Base-by-base conservation (phyloP, 1,140 invertebrate genomes). In the Orussus abietinus region DNA sequence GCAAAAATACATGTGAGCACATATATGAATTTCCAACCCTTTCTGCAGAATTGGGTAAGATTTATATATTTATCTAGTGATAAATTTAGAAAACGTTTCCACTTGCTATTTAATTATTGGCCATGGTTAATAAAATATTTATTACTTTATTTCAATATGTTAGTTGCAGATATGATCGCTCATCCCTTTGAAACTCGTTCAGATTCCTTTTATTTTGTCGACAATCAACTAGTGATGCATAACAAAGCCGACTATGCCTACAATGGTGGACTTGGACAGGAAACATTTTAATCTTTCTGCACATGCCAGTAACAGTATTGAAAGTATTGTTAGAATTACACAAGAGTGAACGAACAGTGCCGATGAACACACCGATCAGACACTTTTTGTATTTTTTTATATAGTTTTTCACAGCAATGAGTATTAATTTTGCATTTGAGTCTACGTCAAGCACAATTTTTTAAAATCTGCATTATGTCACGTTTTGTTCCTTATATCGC, bases 171-270 rank as follows among this genome's bases (percentile, higher is more conserved):
- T 70, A 98, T 98, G 95, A 92, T 98, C 48, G 80, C 85, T 9
- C 81, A 85, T 68, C 96, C 96, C 14, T 98, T 95, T 70, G 93
- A 98, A 71, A 98, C 96, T 13, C 83, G 91, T 53, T 98, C 94
- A 0, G 96, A 98, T 74, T 96, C 92, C 58, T 99, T 98, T 77
- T 99, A 98, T 73, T 98, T 99, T 77, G 94, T 98, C 29, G 92
- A 98, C 66, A 87, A 97, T 72, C 79, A 82, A 64, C 80, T 99
- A 32, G 90, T 99, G 39, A 98, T 99, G 95, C 96, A 99, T 75
- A 98, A 98, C 70, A 98, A 99, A 79, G 96, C 93, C 25, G 93
- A 96, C 66, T 97, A 97, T 75, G 88, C 92, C 15, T 97, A 95
- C 68, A 86, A 92, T 64, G 88, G 86, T 44, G 84, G 83, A 34